These are phyloP conservation scores for Glaucidium brasilianum DNA, from an alignment of 2,113 vertebrate genomes.

Conservation along the genomic window DNA sequence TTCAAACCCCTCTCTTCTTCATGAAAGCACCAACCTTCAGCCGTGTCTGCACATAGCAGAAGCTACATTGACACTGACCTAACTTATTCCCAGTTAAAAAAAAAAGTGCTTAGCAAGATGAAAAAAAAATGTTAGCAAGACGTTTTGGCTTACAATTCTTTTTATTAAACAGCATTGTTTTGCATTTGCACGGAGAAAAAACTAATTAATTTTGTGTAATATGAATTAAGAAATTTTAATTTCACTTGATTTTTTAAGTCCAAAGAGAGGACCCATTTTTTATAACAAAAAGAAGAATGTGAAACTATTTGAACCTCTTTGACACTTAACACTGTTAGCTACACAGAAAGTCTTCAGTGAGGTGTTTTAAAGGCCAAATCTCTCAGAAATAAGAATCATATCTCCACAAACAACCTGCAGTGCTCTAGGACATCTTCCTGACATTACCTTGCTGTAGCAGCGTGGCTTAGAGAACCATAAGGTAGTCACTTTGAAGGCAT, in stretches of 20 bases:
- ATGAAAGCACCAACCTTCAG: too few species aligned
- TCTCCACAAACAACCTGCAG: background rate
- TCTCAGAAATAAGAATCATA: background rate
- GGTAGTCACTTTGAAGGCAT: background rate
- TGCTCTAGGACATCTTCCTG: background rate
- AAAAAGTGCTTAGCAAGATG: too few species aligned
- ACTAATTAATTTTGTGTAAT: background rate
- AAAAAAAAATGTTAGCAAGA: too few species aligned
- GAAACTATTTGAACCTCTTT: background rate
- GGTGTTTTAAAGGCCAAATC: background rate
- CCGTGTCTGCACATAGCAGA: too few species aligned
- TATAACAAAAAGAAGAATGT: background rate
- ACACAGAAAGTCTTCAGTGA: background rate
- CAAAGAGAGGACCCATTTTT: background rate
- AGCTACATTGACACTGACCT: too few species aligned
- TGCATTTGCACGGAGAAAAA: background rate
- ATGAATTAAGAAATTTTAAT: background rate
- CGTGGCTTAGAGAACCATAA: background rate
- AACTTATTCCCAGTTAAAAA: too few species aligned
- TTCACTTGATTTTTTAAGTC: background rate
- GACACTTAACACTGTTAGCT: background rate
- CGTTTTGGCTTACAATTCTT: background rate
- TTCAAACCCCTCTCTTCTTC: too few species aligned
- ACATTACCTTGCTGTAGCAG: accelerated
- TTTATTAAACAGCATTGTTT: background rate